Conservation (phyloP, 2,797 vertebrate genomes). For the Lagorchestes hirsutus region DNA sequence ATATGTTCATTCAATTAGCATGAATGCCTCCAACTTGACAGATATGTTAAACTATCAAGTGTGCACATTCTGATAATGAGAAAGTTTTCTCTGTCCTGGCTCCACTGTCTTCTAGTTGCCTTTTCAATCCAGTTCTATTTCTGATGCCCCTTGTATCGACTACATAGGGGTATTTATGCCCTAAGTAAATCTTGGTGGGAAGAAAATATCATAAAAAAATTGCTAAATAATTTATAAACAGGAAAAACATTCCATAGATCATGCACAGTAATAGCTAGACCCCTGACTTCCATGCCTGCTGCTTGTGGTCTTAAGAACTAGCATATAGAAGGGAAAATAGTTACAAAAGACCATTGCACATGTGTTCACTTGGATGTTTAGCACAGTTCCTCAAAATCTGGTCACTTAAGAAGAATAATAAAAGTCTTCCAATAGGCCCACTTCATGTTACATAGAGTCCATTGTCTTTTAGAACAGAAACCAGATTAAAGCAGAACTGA, state of each 20-base stretch:
- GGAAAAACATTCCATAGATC: background rate
- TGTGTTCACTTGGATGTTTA: background rate
- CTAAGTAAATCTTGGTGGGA: background rate
- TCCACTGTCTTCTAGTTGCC: background rate
- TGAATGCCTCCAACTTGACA: background rate
- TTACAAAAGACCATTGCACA: background rate
- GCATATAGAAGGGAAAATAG: background rate
- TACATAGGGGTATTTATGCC: background rate
- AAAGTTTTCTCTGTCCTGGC: background rate
- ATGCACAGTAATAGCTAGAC: background rate
- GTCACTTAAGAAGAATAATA: background rate
- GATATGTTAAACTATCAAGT: background rate
- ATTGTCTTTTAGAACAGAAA: background rate
- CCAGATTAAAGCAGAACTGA: constrained; percentile 14
- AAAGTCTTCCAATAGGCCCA: background rate
- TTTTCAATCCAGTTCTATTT: background rate
- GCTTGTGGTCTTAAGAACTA: background rate
- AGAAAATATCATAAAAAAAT: background rate
- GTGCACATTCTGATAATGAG: background rate
- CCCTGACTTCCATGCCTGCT: background rate
- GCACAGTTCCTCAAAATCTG: background rate
- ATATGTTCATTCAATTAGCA: background rate
- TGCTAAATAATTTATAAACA: background rate
- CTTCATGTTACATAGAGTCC: background rate
- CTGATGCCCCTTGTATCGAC: background rate